phyloP scores from a whole-genome alignment of 2,888 invertebrate genomes.

The Microplitis deprimator region DNA sequence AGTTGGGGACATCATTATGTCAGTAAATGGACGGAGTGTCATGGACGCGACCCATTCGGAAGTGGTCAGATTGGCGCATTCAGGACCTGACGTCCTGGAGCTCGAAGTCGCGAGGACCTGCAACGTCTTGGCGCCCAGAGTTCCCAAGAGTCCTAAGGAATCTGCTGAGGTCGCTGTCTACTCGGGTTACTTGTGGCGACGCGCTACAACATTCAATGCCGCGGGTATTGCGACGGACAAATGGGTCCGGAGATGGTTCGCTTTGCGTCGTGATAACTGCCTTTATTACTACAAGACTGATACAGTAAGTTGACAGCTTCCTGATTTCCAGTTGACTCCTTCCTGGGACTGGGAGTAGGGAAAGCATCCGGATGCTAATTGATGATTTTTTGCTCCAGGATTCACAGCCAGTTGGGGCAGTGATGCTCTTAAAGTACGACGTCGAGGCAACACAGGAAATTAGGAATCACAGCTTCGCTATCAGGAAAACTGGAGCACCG shows the following conservation, averaged over 20 bases:
- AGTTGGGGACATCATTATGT: conserved; percentile 94
- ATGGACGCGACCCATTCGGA: conserved; percentile 94
- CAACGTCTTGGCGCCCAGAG: conserved; percentile 82
- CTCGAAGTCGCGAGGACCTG: conserved; percentile 91
- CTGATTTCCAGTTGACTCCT: too few species aligned
- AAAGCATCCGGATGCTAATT: background rate
- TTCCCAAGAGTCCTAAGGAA: conserved; percentile 74
- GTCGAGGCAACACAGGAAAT: conserved; percentile 77
- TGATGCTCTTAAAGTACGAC: conserved; percentile 88
- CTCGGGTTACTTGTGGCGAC: conserved; percentile 85
- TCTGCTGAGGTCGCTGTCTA: conserved; percentile 74
- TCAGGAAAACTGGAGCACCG: conserved; percentile 81
- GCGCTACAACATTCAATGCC: conserved; percentile 76
- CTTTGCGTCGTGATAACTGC: conserved; percentile 91
- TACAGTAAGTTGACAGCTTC: conserved; percentile 75
- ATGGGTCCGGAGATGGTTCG: conserved; percentile 94
- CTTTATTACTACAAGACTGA: conserved; percentile 96
- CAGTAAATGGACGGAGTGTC: conserved; percentile 92
- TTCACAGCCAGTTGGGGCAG: conserved; percentile 90
- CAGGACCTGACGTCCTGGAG: conserved; percentile 87
- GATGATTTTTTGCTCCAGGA: conserved; percentile 74
- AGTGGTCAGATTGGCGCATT: conserved; percentile 92
- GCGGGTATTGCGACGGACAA: conserved; percentile 73
- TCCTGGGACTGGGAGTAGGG: background rate
- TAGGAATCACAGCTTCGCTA: conserved; percentile 79